These are phyloP conservation scores for Xestobium rufovillosum DNA, from an alignment of 2,888 invertebrate genomes.

Conservation along the genomic window DNA sequence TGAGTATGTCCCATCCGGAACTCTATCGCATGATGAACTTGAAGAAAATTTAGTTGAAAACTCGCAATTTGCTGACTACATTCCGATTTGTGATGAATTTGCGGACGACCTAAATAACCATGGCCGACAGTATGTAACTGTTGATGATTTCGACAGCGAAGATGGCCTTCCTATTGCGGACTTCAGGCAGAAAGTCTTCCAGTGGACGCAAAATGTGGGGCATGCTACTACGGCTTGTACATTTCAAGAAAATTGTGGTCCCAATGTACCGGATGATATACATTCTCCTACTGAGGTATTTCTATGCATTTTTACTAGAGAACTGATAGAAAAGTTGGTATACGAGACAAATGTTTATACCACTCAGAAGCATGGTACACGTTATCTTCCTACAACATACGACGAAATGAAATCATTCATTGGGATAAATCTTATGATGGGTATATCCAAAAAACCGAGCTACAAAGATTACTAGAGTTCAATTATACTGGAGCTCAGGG, in stretches of 20 bases:
- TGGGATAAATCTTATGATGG: background rate
- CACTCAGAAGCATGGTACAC: background rate
- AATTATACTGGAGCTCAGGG: constrained; percentile 11
- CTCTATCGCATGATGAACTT: too few species aligned
- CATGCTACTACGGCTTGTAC: too few species aligned
- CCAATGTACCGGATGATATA: background rate
- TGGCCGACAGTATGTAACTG: too few species aligned
- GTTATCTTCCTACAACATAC: background rate
- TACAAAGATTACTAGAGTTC: constrained; percentile 9
- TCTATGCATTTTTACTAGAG: background rate
- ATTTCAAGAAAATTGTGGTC: constrained; percentile 1
- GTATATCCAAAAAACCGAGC: background rate
- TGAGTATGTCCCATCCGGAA: too few species aligned
- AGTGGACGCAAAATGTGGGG: too few species aligned
- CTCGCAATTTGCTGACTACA: too few species aligned
- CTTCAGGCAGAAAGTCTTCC: too few species aligned
- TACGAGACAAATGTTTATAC: background rate
- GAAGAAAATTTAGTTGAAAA: too few species aligned
- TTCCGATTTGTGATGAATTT: too few species aligned
- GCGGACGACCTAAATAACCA: too few species aligned
- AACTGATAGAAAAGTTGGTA: background rate
- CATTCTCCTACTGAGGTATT: background rate
- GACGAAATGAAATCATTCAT: background rate
- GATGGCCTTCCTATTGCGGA: too few species aligned
- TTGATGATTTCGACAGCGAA: too few species aligned